Conservation (phyloP, 2,113 vertebrate genomes). For the Tachysurus fulvidraco region DNA sequence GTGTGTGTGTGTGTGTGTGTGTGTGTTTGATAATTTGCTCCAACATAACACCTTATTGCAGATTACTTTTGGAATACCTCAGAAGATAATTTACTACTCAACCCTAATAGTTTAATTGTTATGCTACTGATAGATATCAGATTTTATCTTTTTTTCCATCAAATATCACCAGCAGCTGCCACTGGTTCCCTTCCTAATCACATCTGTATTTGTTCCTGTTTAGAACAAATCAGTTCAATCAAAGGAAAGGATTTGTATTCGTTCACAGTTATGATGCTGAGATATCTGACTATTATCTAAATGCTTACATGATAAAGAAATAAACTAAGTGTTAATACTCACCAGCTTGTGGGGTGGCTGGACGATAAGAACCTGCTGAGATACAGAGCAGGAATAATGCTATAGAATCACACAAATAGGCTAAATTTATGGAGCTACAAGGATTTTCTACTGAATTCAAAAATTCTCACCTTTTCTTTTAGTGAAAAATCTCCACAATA, state of each 20-base stretch:
- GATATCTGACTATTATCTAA: neutral
- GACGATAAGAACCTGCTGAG: neutral
- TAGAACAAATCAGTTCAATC: neutral
- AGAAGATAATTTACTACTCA: neutral
- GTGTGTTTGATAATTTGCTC: neutral
- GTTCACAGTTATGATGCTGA: neutral
- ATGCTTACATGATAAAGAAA: neutral
- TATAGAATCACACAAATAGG: too few relatives aligned
- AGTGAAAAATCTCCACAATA: neutral
- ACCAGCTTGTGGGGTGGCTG: neutral
- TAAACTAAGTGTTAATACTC: neutral
- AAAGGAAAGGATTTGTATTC: neutral
- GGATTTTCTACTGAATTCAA: neutral
- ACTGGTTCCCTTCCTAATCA: neutral
- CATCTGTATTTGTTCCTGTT: neutral
- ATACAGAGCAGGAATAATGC: neutral
- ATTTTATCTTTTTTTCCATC: too few relatives aligned
- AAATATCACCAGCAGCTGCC: too few relatives aligned
- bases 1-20: too few relatives aligned
- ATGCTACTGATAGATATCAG: neutral
- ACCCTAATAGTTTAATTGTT: neutral
- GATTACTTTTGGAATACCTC: neutral
- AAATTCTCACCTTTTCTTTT: neutral
- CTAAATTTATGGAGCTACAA: neutral
- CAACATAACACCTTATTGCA: neutral